Evolutionary conservation across 2,888 invertebrate species (phyloP), one percentile per base, ranked within the genome.

Genomic region (Trachelus stipa): DNA sequence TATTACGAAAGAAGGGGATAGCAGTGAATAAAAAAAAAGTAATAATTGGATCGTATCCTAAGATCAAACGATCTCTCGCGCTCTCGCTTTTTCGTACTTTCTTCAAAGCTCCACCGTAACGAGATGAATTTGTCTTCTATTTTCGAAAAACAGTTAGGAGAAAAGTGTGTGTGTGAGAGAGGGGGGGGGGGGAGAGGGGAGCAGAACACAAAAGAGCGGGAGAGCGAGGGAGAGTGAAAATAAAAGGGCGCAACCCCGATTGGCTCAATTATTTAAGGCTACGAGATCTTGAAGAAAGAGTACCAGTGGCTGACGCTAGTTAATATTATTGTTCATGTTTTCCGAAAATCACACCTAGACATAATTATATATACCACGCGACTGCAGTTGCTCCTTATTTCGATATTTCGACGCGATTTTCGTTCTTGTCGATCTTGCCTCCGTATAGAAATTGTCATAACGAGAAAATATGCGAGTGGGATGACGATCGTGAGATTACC

Each of bases 221-320:
- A 56, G 56, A 56, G 56, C 56, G 56, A 56, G 56, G 23, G 56
- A 56, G 56, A 56, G 56, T 9, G 15, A 34, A 40, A 40, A 15
- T 40, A 40, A 40, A 40, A 40, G 40, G 40, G 30, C 69, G 69
- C 69, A 33, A 69, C 81, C 81, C 86, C 79, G 82, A 87, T 90
- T 85, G 89, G 86, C 88, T 90, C 89, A 89, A 88, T 88, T 88
- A 87, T 87, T 87, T 87, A 85, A 84, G 83, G 82, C 56, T 83
- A 83, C 83, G 82, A 82, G 81, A 84, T 83, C 79, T 84, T 80
- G 79, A 78, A 79, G 68, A 80, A 74, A 80, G 76, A 81, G 81
- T 86, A 86, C 84, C 83, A 83, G 83, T 86, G 86, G 84, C 84
- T 86, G 85, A 86, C 83, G 83, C 85, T 87, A 85, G 84, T 87